A percentile compares a stretch with the other conserved stretches of the same genome.
Evolutionary conservation across 1,140 invertebrate species (phyloP).

Genomic region (Neodiprion fabricii): DNA sequence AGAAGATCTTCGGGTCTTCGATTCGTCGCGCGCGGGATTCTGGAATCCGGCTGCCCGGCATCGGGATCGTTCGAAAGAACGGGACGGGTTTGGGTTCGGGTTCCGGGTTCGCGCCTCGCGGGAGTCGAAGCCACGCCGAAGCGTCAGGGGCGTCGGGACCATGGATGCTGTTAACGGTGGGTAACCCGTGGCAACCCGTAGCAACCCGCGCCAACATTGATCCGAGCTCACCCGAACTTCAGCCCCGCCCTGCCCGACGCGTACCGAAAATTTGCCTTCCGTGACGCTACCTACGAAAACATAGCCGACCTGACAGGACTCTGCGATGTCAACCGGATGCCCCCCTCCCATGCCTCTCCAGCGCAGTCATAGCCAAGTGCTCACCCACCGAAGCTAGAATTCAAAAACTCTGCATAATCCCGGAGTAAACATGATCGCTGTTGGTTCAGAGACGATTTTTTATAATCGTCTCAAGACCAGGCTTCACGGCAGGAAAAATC

Average conservation of each 20-base stretch:
- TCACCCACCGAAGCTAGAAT: too few relatives aligned
- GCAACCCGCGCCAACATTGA: slow-evolving; percentile 62
- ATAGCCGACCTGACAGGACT: too few relatives aligned
- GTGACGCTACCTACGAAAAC: neutral
- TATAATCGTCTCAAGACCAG: too few relatives aligned
- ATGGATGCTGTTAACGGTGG: slow-evolving; percentile 60
- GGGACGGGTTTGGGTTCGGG: slow-evolving; percentile 12
- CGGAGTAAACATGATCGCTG: too few relatives aligned
- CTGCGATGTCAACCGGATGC: too few relatives aligned
- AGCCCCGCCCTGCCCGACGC: slow-evolving; percentile 53
- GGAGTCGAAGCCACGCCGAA: neutral
- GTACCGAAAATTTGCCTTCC: slow-evolving; percentile 45
- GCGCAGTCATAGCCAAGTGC: too few relatives aligned
- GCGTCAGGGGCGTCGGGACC: slow-evolving; percentile 19
- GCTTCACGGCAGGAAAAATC: too few relatives aligned
- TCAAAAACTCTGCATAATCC: too few relatives aligned
- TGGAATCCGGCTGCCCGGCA: too few relatives aligned
- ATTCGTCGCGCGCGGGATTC: too few relatives aligned
- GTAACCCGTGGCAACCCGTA: slow-evolving; percentile 43
- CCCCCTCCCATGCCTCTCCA: slow-evolving; percentile 37
- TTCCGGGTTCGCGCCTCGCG: slow-evolving; percentile 1
- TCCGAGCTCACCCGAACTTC: slow-evolving; percentile 59
- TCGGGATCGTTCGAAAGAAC: neutral
- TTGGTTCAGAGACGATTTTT: too few relatives aligned
- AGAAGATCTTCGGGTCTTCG: too few relatives aligned